Evolutionary conservation across 2,797 vertebrate genomes (phyloP).

Genomic region (Telmatherina bonti): DNA sequence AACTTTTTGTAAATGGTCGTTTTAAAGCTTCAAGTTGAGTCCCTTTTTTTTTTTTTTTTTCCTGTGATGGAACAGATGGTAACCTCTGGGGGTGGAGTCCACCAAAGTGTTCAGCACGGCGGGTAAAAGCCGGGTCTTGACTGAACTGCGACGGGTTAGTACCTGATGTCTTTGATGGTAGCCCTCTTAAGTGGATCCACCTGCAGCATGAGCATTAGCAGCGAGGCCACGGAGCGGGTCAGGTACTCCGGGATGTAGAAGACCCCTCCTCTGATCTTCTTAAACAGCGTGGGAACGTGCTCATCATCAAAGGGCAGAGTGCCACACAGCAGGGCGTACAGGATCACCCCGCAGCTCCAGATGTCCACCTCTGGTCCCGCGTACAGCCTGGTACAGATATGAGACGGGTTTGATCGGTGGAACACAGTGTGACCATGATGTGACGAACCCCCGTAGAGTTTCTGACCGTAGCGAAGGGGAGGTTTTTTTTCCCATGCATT

Average conservation of each 20-base stretch:
- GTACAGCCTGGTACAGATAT: conserved; percentile 85
- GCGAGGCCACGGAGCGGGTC: conserved; percentile 91
- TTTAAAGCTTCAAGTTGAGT: not conserved
- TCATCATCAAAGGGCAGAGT: conserved; percentile 98
- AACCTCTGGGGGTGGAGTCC: too few species aligned
- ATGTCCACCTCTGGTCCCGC: conserved; percentile 98
- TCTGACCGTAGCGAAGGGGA: not conserved
- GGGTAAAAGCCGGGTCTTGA: conserved; percentile 5
- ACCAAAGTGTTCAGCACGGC: not conserved
- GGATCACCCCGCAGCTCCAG: conserved; percentile 98
- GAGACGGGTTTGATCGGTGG: not conserved
- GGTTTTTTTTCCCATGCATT: not conserved
- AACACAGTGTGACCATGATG: not conserved
- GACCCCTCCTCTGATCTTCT: conserved; percentile 98
- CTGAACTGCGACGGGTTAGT: not conserved
- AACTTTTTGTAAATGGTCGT: not conserved
- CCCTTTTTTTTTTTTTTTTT: too few species aligned
- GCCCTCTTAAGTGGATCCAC: conserved; percentile 97
- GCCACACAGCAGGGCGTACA: conserved; percentile 96
- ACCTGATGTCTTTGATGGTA: conserved; percentile 99
- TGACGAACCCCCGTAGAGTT: not conserved
- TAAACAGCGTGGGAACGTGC: conserved; percentile 96
- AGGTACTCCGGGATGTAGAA: conserved; percentile 99
- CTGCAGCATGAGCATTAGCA: conserved; percentile 97
- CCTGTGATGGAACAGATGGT: too few species aligned